Evolutionary conservation across 2,797 vertebrate species (phyloP).

Genomic region (Antennarius maculatus): DNA sequence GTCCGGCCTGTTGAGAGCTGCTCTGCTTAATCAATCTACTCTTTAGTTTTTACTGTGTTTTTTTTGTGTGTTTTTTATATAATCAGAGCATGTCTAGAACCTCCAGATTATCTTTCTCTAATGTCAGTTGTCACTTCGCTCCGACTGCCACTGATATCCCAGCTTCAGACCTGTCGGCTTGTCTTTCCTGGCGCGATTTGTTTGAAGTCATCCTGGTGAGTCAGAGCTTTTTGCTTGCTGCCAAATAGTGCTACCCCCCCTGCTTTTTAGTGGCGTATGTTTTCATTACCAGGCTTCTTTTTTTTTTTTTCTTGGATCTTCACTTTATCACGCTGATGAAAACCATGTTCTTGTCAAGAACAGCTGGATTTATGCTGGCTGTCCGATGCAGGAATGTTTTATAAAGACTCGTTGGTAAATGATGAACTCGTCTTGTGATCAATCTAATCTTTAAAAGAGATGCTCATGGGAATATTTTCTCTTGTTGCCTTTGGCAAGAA

Average conservation of each 20-base stretch:
- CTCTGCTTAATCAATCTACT: not conserved
- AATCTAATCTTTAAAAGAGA: not conserved
- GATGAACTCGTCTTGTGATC: not conserved
- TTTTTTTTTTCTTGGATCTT: not conserved
- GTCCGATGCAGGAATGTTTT: too few relatives aligned
- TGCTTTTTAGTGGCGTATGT: too few relatives aligned
- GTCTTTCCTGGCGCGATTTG: not conserved
- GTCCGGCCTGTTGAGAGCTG: not conserved
- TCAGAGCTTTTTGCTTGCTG: not conserved
- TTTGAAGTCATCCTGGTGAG: not conserved
- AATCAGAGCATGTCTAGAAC: too few relatives aligned
- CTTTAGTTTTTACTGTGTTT: not conserved
- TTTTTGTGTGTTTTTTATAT: too few relatives aligned
- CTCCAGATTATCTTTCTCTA: too few relatives aligned
- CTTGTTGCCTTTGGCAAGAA: not conserved
- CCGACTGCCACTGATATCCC: too few relatives aligned
- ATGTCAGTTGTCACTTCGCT: too few relatives aligned
- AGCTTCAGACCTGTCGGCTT: not conserved
- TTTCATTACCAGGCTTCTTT: too few relatives aligned
- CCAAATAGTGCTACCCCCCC: conserved; percentile 3
- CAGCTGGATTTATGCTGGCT: not conserved
- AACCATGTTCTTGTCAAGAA: not conserved
- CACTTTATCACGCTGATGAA: not conserved
- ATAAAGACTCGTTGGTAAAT: not conserved
- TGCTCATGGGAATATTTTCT: too few relatives aligned